A percentile compares a stretch with the other conserved stretches of the same genome.
Conservation (phyloP, 2,113 vertebrate species). For the Rhodinocichla rosea region DNA sequence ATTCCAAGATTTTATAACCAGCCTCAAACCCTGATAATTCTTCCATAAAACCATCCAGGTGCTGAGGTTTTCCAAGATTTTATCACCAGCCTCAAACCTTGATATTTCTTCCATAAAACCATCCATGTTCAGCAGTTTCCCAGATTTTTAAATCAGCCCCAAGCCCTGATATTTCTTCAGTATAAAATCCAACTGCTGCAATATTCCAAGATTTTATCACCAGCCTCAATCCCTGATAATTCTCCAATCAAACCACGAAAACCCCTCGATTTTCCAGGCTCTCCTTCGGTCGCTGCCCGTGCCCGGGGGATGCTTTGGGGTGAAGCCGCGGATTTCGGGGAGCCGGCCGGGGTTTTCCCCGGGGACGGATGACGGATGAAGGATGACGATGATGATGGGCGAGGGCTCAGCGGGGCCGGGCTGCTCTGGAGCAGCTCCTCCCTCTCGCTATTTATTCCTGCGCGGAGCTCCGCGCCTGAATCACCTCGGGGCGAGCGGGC, state of each 20-base stretch:
- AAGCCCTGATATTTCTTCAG: not conserved
- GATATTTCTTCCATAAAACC: not conserved
- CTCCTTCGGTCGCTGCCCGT: fast-evolving
- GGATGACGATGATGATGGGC: not conserved
- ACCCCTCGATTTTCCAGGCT: fast-evolving
- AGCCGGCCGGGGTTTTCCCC: not conserved
- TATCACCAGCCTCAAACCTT: not conserved
- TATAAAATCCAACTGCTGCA: too few species aligned
- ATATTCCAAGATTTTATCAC: not conserved
- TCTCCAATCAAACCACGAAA: fast-evolving
- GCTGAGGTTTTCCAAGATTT: not conserved
- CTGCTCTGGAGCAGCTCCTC: constrained; percentile 27
- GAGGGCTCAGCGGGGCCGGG: not conserved
- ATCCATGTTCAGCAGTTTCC: too few species aligned
- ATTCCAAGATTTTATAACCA: too few species aligned
- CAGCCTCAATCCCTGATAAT: not conserved
- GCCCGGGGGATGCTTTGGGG: fast-evolving
- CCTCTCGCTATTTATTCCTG: constrained; percentile 49
- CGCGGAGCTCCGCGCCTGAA: not conserved
- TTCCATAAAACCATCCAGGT: not conserved
- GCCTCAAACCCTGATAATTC: too few species aligned
- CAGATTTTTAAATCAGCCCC: not conserved
- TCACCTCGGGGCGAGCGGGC: not conserved
- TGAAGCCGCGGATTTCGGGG: fast-evolving
- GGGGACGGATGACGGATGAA: not conserved